These are phyloP conservation scores for Gasterosteus aculeatus DNA, from an alignment of 2,113 vertebrate species.

Conservation along the genomic window DNA sequence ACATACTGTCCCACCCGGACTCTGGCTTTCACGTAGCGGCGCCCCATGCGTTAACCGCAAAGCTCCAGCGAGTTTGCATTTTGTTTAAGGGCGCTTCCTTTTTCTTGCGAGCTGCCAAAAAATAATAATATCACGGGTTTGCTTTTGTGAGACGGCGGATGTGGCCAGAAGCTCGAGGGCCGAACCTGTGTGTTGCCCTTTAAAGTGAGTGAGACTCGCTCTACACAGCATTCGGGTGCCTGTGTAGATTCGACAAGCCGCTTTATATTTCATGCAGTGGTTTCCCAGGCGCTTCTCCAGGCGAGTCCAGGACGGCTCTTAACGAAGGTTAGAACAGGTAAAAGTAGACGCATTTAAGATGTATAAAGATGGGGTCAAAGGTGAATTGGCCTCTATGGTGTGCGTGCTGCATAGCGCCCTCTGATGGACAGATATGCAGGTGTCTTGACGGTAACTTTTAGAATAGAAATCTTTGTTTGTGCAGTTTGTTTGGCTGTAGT, in stretches of 20 bases:
- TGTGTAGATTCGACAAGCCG: background rate
- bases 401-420: background rate
- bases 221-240: background rate
- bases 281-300: background rate
- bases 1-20: slow-evolving; percentile 27
- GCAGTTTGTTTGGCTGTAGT: slow-evolving; percentile 4
- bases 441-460: slow-evolving; percentile 25
- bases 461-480: slow-evolving; percentile 8
- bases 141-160: background rate
- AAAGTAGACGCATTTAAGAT: background rate
- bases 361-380: background rate
- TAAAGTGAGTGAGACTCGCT: background rate
- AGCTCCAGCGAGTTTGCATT: background rate
- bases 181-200: background rate
- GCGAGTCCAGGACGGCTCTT: background rate
- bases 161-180: too few species aligned
- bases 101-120: background rate
- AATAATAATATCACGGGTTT: background rate
- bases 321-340: background rate
- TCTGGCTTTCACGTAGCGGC: slow-evolving; percentile 27
- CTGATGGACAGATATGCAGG: slow-evolving; percentile 25
- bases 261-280: background rate
- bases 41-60: background rate
- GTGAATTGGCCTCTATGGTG: too few species aligned
- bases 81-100: slow-evolving; percentile 1